phyloP scores from a whole-genome alignment of 2,888 invertebrate species.

The Thumatha senex region DNA sequence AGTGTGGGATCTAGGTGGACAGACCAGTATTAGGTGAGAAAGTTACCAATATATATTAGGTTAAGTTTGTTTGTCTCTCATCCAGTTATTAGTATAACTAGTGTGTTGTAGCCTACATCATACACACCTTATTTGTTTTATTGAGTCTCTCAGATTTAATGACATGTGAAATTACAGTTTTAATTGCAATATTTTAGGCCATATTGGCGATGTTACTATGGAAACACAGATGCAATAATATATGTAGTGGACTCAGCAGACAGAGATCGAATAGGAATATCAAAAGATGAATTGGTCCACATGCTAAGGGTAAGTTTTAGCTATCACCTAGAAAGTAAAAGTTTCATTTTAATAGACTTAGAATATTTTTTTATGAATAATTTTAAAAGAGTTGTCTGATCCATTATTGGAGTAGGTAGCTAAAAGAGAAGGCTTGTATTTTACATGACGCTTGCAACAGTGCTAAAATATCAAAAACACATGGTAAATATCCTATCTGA shows the following conservation, averaged over 20 bases:
- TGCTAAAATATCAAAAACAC: no score
- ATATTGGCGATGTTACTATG: constrained; percentile 99
- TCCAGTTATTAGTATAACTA: background rate
- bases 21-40: constrained; percentile 97
- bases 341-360: no score
- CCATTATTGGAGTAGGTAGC: no score
- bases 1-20: constrained; percentile 99
- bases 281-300: constrained; percentile 98
- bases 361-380: no score
- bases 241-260: constrained; percentile 99
- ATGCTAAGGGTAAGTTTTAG: constrained; percentile 93
- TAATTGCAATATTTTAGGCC: constrained; percentile 86
- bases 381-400: no score
- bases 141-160: background rate
- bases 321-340: background rate
- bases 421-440: no score
- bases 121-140: background rate
- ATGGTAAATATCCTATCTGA: no score
- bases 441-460: no score
- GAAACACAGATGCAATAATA: constrained; percentile 99
- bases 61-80: constrained; percentile 29
- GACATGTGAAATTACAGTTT: background rate
- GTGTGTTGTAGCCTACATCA: background rate
- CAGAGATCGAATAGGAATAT: constrained; percentile 98
- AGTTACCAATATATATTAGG: constrained; percentile 25